phyloP scores from a whole-genome alignment of 2,797 vertebrate species.

The Dryobates pubescens region DNA sequence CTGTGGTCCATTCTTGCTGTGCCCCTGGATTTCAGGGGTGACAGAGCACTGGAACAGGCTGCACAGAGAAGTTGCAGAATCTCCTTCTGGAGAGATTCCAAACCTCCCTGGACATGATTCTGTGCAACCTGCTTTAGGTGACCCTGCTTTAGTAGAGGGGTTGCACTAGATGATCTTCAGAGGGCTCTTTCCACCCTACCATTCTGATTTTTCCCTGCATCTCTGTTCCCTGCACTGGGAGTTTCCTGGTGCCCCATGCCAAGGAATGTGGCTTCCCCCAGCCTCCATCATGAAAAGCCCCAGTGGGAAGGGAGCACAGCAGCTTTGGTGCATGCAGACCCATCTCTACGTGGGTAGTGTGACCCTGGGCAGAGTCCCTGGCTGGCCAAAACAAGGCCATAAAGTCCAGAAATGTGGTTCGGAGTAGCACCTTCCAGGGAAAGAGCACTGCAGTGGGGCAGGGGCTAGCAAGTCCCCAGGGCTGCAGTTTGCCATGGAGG shows the following conservation, averaged over 20 bases:
- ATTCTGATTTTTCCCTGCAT: neutral
- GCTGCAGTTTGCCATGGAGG: neutral
- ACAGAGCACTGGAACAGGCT: neutral
- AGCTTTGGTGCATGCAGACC: fast-evolving
- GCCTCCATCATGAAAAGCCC: neutral
- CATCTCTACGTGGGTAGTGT: neutral
- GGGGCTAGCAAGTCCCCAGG: neutral
- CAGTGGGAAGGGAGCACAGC: fast-evolving
- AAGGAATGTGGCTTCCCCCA: neutral
- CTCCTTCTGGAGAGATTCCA: neutral
- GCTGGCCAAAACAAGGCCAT: neutral
- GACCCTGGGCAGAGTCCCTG: fast-evolving
- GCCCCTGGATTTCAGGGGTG: neutral
- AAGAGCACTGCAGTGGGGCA: neutral
- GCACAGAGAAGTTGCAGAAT: neutral
- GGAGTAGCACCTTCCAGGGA: neutral
- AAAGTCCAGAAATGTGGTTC: neutral
- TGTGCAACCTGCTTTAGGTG: neutral
- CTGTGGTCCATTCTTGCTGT: neutral
- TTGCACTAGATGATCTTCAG: neutral
- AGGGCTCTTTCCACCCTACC: neutral
- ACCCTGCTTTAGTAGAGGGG: neutral
- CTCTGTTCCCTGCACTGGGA: fast-evolving
- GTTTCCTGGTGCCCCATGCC: neutral
- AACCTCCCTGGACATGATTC: neutral